A percentile compares a stretch with the other conserved stretches of the same genome.
Evolutionary conservation across 2,113 vertebrate genomes (phyloP).

Genomic region (Saguinus imperator): DNA sequence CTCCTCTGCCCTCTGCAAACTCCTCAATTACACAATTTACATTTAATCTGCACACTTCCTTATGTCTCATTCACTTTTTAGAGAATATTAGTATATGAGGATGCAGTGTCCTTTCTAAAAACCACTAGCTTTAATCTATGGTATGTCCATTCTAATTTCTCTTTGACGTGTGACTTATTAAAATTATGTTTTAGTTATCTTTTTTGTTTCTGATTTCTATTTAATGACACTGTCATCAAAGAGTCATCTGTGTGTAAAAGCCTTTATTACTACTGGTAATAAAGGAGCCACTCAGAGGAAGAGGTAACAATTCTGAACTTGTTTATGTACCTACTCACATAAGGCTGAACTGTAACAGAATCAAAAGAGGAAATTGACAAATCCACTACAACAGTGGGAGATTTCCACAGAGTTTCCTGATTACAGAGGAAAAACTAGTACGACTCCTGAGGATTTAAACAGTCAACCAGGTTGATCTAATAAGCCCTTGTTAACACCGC

Average conservation of each 20-base stretch:
- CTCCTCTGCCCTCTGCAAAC: not conserved
- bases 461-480: not conserved
- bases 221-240: not conserved
- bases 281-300: not conserved
- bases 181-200: not conserved
- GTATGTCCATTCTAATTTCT: not conserved
- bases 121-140: not conserved
- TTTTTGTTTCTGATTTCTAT: slow-evolving; percentile 32
- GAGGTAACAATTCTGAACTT: not conserved
- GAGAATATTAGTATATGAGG: not conserved
- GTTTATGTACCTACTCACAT: not conserved
- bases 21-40: not conserved
- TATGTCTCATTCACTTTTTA: not conserved
- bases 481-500: not conserved
- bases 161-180: not conserved
- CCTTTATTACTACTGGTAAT: not conserved
- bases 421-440: not conserved
- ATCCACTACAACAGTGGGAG: not conserved
- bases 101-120: not conserved
- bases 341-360: not conserved
- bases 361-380: not conserved
- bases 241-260: not conserved
- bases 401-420: not conserved
- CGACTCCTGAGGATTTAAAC: not conserved
- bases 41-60: not conserved